These are phyloP conservation scores for Glaucomys volans DNA, from an alignment of 2,113 vertebrate genomes.

Conservation along the genomic window DNA sequence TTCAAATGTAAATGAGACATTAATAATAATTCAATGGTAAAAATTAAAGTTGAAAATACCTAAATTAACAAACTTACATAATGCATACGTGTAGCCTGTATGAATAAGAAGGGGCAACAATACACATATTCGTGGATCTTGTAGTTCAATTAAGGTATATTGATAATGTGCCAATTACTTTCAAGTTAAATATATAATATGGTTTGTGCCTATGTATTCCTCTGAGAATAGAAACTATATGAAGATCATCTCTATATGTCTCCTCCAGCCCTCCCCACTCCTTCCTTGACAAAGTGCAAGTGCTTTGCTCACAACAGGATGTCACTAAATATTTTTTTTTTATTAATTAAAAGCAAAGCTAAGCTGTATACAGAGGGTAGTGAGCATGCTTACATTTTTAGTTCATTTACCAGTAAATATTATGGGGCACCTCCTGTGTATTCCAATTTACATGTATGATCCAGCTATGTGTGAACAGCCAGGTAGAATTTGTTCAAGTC, in stretches of 20 bases:
- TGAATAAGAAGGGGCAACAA: background rate
- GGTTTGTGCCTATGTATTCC: background rate
- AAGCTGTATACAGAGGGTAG: background rate
- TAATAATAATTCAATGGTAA: slow-evolving; percentile 35
- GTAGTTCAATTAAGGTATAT: background rate
- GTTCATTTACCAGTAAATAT: slow-evolving; percentile 23
- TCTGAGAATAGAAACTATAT: background rate
- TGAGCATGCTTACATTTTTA: background rate
- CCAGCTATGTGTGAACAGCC: background rate
- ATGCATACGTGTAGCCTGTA: background rate
- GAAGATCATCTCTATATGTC: background rate
- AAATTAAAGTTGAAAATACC: slow-evolving; percentile 51
- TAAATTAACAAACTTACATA: slow-evolving; percentile 51
- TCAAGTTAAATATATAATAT: background rate
- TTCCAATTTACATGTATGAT: background rate
- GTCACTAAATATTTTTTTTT: background rate
- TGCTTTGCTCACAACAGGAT: background rate
- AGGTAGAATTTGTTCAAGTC: background rate
- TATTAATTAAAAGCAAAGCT: slow-evolving; percentile 4
- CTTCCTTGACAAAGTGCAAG: background rate
- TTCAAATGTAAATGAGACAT: slow-evolving; percentile 49
- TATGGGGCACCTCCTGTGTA: background rate
- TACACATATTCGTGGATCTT: background rate
- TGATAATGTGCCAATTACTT: background rate
- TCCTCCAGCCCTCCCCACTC: background rate